Base-by-base conservation (phyloP, 1,140 invertebrate genomes). In the Drosophila mojavensis region DNA sequence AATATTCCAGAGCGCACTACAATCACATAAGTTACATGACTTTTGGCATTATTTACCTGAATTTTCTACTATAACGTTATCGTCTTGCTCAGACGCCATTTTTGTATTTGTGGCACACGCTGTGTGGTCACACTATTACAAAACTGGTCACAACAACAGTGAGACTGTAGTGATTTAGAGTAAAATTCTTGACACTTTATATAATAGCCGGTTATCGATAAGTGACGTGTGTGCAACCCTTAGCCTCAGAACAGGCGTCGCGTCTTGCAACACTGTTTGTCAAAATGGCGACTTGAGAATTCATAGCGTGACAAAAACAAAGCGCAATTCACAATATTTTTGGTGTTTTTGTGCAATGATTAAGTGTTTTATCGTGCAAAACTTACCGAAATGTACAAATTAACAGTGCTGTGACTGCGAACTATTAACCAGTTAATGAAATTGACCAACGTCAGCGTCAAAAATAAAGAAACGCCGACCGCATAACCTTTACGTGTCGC, bases 261-360 rank as follows among this genome's bases (percentile, higher is more conserved):
- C 78, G 15, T 81, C 68, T 85, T 85, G 11, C 78, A 84, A 85
- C 81, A 88, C 82, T 82, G 55, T 69, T 62, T 74, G 65, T 74
- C 58, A 88, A 86, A 82, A 86, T 89, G 83, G 84, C 83, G 83
- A 83, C 84, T 82, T 72, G 50, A 84, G 83, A 88, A 80, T 86
- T 75, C 79, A 65, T 78, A 86, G 83, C 83, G 83, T 86, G 83
- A 89, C 83, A 86, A 86, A 88, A 86, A 86, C 83, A 86, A 86
- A 81, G 84, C 84, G 84, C 84, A 89, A 89, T 89, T 89, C 84
- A 89, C 85, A 89, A 89, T 89, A 74, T 62, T 74, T 69, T 61
- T 47, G 71, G 65, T 74, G 65, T 74, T 74, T 74, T 74, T 74
- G 65, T 74, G 65, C 65, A 74, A 74, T 62, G 89, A 75, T 84